Percentiles rank a stretch among this genome's conserved stretches.
Evolutionary conservation across 2,888 invertebrate species (phyloP).

Genomic region (Chloromyia formosa): DNA sequence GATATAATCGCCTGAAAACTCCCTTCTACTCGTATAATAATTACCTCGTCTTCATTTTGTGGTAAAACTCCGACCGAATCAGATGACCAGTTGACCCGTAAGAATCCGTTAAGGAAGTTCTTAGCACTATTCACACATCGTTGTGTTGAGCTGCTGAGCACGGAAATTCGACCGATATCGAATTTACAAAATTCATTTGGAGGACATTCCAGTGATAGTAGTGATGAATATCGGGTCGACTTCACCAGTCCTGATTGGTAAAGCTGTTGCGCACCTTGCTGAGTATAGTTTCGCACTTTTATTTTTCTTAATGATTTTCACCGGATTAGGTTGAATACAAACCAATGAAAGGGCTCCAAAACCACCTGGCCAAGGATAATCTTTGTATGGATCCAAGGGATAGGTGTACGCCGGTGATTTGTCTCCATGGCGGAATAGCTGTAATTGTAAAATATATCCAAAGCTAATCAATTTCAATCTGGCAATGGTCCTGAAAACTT

Average conservation of each 20-base stretch:
- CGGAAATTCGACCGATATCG: not conserved
- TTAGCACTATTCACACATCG: constrained; percentile 9
- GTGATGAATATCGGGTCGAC: not conserved
- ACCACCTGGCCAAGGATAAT: constrained; percentile 6
- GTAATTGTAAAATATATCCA: not conserved
- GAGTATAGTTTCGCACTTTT: no score
- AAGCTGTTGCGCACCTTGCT: not conserved
- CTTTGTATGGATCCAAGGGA: constrained; percentile 5
- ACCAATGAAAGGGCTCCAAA: constrained; percentile 7
- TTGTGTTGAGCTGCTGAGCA: not conserved
- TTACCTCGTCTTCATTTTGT: not conserved
- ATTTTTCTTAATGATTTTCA: no score
- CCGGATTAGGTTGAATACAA: not conserved
- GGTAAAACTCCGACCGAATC: not conserved
- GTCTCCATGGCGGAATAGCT: constrained; percentile 11
- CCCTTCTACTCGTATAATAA: no score
- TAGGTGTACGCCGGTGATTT: not conserved
- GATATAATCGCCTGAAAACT: no score
- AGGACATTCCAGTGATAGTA: not conserved
- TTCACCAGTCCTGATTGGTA: not conserved
- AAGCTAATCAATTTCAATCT: not conserved
- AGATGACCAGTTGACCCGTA: not conserved
- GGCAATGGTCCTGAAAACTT: no score
- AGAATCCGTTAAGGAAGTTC: not conserved
- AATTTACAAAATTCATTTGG: not conserved